A percentile compares a stretch with the other conserved stretches of the same genome.
Evolutionary conservation across 37 sponge, comb jelly and placozoan species (phyloP).

Genomic region (Theonella swinhoei): DNA sequence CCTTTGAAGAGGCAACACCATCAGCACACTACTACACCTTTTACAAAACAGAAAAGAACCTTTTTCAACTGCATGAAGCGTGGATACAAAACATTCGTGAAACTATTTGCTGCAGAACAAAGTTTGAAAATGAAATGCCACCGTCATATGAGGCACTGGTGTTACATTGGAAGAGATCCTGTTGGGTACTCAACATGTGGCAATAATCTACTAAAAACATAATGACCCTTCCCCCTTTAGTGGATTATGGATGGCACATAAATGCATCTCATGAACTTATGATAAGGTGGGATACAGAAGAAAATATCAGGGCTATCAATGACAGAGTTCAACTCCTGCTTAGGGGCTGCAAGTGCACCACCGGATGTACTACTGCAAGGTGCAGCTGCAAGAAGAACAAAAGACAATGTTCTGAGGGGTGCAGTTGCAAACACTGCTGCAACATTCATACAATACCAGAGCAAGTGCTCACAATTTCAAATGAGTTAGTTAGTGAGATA

Average conservation of each 20-base stretch:
- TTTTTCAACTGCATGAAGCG: conserved; percentile 3
- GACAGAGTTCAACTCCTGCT: conserved; percentile 9
- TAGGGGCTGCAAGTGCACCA: conserved; percentile 22
- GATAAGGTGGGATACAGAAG: conserved; percentile 28
- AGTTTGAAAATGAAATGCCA: conserved; percentile 44
- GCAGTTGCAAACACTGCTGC: neutral
- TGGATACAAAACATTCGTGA: conserved; percentile 36
- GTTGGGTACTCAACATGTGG: conserved; percentile 44
- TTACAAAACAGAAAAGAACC: neutral
- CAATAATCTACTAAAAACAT: conserved; percentile 14
- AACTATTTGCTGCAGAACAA: conserved; percentile 23
- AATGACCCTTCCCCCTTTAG: conserved; percentile 1
- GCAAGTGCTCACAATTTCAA: too few species aligned
- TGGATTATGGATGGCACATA: conserved; percentile 14
- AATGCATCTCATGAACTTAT: neutral
- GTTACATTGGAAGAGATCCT: conserved; percentile 30
- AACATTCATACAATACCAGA: neutral
- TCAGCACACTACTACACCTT: neutral
- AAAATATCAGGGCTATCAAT: neutral
- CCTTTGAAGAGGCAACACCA: conserved; percentile 7
- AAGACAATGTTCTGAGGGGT: neutral
- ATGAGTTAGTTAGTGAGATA: neutral
- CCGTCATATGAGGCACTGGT: conserved; percentile 22
- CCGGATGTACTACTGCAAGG: neutral
- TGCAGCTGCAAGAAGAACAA: neutral